These are phyloP conservation scores for Philaethria dido DNA, from an alignment of 2,888 invertebrate species.

Conservation along the genomic window DNA sequence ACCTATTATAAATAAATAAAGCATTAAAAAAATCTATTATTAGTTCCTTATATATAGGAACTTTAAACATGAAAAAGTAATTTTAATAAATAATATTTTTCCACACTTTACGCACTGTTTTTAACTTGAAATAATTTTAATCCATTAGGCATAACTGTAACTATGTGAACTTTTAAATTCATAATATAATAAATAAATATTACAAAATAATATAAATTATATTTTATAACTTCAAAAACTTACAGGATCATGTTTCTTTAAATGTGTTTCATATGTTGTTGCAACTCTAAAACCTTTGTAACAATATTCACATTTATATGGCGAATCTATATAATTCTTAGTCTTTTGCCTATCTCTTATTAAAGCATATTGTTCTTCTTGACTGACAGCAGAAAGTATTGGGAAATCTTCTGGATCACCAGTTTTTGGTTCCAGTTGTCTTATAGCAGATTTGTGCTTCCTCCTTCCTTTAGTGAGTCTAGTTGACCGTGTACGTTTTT, in stretches of 20 bases:
- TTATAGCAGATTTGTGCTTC: constrained; percentile 29
- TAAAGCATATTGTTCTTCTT: constrained; percentile 67
- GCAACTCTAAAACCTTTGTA: constrained; percentile 66
- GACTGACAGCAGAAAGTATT: constrained; percentile 59
- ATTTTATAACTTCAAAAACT: constrained; percentile 41
- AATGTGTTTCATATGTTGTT: constrained; percentile 66
- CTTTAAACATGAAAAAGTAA: no score
- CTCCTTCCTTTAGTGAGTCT: constrained; percentile 19
- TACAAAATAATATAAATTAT: no score
- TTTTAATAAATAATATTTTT: no score
- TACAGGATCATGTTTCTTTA: constrained; percentile 76
- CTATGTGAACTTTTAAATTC: no score
- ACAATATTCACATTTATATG: constrained; percentile 67
- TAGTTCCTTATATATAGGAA: no score
- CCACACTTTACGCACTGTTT: no score
- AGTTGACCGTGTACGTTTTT: constrained; percentile 15
- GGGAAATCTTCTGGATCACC: constrained; percentile 61
- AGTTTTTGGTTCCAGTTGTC: constrained; percentile 21
- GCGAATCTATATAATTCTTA: constrained; percentile 67
- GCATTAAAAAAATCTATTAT: no score
- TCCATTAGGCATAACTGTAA: no score
- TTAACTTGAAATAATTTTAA: no score
- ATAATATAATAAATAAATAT: no score
- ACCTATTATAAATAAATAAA: no score
- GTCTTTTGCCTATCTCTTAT: constrained; percentile 60